phyloP scores from a whole-genome alignment of 2,797 vertebrate species.

The Garrulus glandarius region DNA sequence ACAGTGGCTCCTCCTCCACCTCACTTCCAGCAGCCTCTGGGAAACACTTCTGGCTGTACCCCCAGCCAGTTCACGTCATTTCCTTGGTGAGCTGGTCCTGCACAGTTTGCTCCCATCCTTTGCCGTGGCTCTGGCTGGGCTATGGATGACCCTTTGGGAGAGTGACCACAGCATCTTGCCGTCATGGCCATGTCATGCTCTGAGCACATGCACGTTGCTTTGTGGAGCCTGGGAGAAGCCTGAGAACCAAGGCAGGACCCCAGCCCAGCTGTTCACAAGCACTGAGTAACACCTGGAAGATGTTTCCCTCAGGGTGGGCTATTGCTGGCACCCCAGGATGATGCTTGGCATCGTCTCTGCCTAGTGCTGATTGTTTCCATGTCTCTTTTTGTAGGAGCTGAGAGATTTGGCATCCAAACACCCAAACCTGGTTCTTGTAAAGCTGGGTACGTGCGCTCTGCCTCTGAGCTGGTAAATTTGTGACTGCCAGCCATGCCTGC shows the following conservation, averaged over 20 bases:
- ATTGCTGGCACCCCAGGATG: not conserved
- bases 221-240: not conserved
- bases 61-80: not conserved
- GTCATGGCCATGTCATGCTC: accelerated
- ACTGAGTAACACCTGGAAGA: not conserved
- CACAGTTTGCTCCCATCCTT: not conserved
- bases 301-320: not conserved
- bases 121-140: not conserved
- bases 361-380: not conserved
- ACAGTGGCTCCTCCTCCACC: not conserved
- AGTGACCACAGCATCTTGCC: not conserved
- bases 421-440: constrained; percentile 39
- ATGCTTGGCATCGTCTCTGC: not conserved
- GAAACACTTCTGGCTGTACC: not conserved
- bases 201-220: accelerated
- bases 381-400: constrained; percentile 43
- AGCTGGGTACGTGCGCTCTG: constrained; percentile 8
- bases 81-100: not conserved
- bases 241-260: not conserved
- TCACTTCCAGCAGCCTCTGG: not conserved
- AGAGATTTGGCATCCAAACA: constrained; percentile 49
- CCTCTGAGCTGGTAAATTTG: not conserved
- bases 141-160: not conserved
- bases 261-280: not conserved
- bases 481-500: not conserved